phyloP scores from a whole-genome alignment of 2,888 invertebrate species.

The Heliconius cydno region DNA sequence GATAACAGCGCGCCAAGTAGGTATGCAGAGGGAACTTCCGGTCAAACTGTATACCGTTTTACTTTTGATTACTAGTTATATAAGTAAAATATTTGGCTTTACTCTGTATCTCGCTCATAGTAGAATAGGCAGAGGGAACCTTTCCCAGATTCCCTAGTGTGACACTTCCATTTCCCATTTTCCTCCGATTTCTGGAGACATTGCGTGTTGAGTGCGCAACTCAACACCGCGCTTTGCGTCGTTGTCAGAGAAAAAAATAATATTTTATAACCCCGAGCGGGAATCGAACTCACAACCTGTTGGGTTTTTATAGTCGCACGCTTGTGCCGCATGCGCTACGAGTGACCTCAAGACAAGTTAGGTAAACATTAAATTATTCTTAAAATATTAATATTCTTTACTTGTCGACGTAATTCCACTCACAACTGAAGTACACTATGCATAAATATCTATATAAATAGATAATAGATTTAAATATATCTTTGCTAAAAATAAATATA shows the following conservation, averaged over 20 bases:
- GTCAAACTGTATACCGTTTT: constrained; percentile 7
- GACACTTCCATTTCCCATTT: background rate
- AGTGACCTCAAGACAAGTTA: too few relatives aligned
- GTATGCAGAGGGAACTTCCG: background rate
- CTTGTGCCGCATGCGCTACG: too few relatives aligned
- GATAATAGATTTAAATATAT: background rate
- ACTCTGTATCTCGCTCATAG: background rate
- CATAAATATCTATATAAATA: background rate
- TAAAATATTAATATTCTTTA: too few relatives aligned
- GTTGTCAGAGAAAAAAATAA: too few relatives aligned
- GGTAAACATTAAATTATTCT: too few relatives aligned
- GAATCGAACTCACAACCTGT: too few relatives aligned
- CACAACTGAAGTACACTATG: background rate
- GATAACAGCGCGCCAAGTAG: constrained; percentile 40
- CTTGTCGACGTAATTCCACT: background rate
- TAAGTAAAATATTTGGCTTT: background rate
- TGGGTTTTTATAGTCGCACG: too few relatives aligned
- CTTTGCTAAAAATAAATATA: background rate
- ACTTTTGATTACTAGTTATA: constrained; percentile 5
- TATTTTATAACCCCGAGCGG: too few relatives aligned
- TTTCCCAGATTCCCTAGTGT: too few relatives aligned
- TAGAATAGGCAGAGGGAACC: background rate
- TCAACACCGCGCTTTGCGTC: background rate
- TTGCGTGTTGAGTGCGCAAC: too few relatives aligned
- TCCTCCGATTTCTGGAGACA: background rate